phyloP scores from a whole-genome alignment of 2,888 invertebrate species.

The Plebejus argus region DNA sequence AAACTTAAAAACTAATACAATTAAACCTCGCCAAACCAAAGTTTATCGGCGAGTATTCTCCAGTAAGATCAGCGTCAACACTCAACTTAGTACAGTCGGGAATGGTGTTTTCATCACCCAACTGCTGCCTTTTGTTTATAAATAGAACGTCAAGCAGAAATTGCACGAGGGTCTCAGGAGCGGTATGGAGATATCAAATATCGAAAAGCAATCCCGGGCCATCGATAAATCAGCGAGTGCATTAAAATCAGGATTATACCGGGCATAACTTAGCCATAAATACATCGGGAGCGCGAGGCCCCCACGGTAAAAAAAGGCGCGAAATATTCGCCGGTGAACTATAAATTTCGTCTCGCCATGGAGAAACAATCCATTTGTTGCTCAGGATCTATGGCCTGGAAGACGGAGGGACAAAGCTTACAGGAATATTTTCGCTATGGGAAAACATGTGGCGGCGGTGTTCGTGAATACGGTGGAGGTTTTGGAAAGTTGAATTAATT shows the following conservation, averaged over 20 bases:
- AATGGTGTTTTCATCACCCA: not conserved
- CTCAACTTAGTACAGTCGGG: not conserved
- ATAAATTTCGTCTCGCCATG: conserved; percentile 54
- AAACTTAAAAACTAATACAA: too few species aligned
- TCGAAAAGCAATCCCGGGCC: conserved; percentile 70
- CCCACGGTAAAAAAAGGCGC: conserved; percentile 47
- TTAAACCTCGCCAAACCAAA: too few species aligned
- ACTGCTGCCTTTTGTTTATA: conserved; percentile 28
- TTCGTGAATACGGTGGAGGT: not conserved
- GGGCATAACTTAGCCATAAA: conserved; percentile 76
- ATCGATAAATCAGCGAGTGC: conserved; percentile 70
- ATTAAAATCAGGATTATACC: conserved; percentile 79
- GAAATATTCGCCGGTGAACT: conserved; percentile 56
- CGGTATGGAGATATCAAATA: conserved; percentile 77
- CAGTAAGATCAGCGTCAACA: not conserved
- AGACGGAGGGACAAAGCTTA: conserved; percentile 46
- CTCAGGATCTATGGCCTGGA: conserved; percentile 66
- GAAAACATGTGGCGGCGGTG: conserved; percentile 49
- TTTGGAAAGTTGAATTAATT: not conserved
- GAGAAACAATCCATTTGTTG: conserved; percentile 74
- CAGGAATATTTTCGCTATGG: conserved; percentile 51
- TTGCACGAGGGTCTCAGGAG: conserved; percentile 69
- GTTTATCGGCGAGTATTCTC: too few species aligned
- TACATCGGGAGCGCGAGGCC: conserved; percentile 63
- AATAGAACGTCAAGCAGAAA: conserved; percentile 36